phyloP scores from a whole-genome alignment of 2,888 invertebrate species.

The Tetrapedia diversipes region DNA sequence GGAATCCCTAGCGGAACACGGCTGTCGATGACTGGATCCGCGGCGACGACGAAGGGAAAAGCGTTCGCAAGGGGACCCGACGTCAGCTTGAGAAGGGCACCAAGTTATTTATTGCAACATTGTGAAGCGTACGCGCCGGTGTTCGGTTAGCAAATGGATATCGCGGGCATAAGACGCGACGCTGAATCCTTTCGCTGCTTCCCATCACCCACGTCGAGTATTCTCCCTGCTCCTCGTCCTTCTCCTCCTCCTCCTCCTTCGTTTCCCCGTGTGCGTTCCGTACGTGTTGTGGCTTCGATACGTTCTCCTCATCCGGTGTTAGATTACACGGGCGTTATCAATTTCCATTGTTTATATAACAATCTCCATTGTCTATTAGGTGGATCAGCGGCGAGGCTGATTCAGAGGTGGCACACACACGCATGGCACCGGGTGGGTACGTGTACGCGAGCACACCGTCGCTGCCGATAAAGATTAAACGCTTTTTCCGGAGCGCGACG shows the following conservation, averaged over 20 bases:
- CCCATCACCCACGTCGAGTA: slow-evolving; percentile 65
- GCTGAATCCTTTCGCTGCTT: slow-evolving; percentile 24
- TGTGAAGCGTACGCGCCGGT: background rate
- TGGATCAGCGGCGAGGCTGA: slow-evolving; percentile 61
- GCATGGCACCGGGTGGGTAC: background rate
- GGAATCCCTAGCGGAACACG: background rate
- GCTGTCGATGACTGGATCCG: slow-evolving; percentile 4
- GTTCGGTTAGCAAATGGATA: slow-evolving; percentile 27
- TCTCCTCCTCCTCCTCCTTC: slow-evolving; percentile 23
- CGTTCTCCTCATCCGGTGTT: slow-evolving; percentile 78
- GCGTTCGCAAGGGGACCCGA: slow-evolving; percentile 5
- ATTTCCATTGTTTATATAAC: slow-evolving; percentile 78
- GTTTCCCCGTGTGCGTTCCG: slow-evolving; percentile 18
- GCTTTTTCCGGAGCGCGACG: slow-evolving; percentile 44
- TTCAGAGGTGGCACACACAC: slow-evolving; percentile 52
- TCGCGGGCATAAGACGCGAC: slow-evolving; percentile 21
- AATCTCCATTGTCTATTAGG: slow-evolving; percentile 77
- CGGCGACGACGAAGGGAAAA: too few species aligned
- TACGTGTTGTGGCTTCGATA: slow-evolving; percentile 78
- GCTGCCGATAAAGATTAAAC: slow-evolving; percentile 56
- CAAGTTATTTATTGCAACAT: slow-evolving; percentile 15
- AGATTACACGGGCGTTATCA: slow-evolving; percentile 71
- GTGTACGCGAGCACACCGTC: background rate
- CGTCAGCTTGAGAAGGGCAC: background rate
- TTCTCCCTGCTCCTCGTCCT: too few species aligned